Conservation (phyloP, 2,888 invertebrate genomes). For the Ganaspis brasiliensis region DNA sequence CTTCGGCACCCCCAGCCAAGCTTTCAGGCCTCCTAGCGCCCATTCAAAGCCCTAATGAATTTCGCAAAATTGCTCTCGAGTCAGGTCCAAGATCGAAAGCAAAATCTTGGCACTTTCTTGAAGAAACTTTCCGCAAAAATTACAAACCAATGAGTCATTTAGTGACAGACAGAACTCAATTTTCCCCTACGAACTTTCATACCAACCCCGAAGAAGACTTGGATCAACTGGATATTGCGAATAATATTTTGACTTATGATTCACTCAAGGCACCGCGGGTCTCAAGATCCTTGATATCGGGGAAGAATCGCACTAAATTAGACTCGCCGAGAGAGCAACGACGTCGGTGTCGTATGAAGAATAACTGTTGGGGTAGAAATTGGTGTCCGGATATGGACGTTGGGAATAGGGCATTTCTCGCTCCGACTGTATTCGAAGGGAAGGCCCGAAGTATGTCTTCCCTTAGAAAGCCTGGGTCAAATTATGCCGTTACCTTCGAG, state of each 20-base stretch:
- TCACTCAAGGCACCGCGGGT: not conserved
- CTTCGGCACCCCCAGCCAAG: conserved; percentile 75
- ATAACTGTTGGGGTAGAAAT: conserved; percentile 72
- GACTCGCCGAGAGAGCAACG: conserved; percentile 76
- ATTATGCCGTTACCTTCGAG: conserved; percentile 86
- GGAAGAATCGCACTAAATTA: conserved; percentile 57
- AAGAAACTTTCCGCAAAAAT: too few relatives aligned
- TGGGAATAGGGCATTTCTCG: conserved; percentile 84
- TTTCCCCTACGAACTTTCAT: too few relatives aligned
- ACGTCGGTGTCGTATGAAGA: conserved; percentile 74
- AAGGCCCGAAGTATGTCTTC: conserved; percentile 85
- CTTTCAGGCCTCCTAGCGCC: conserved; percentile 20
- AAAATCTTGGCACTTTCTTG: not conserved
- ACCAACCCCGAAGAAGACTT: too few relatives aligned
- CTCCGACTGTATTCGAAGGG: conserved; percentile 86
- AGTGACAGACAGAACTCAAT: too few relatives aligned
- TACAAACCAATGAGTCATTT: too few relatives aligned
- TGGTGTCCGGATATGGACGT: conserved; percentile 85
- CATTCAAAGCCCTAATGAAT: not conserved
- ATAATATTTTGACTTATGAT: not conserved
- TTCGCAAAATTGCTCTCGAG: not conserved
- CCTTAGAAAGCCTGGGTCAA: conserved; percentile 81
- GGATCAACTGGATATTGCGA: too few relatives aligned
- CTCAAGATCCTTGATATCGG: conserved; percentile 46
- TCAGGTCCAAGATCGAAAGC: not conserved